Evolutionary conservation across 2,888 invertebrate genomes (phyloP).

Genomic region (Scaptomyza tumidula): DNA sequence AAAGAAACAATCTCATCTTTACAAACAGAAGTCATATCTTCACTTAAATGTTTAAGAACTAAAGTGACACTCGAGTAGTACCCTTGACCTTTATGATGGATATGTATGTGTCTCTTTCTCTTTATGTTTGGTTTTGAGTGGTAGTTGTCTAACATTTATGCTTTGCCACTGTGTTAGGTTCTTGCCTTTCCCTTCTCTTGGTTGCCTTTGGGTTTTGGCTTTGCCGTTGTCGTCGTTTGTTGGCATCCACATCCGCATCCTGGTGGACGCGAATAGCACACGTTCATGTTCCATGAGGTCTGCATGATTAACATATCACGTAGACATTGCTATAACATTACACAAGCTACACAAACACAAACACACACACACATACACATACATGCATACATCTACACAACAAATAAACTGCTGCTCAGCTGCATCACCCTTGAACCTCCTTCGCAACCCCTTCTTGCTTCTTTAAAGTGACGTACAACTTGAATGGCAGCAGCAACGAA

Average conservation of each 20-base stretch:
- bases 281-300: slow-evolving; percentile 53
- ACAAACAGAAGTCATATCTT: not conserved
- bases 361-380: slow-evolving; percentile 14
- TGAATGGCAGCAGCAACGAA: slow-evolving; percentile 71
- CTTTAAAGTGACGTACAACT: slow-evolving; percentile 48
- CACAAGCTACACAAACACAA: slow-evolving; percentile 51
- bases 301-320: slow-evolving; percentile 84
- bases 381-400: slow-evolving; percentile 18
- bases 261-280: slow-evolving; percentile 39
- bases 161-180: slow-evolving; percentile 50
- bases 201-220: not conserved
- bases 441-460: not conserved
- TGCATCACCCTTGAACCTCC: slow-evolving; percentile 2
- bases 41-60: slow-evolving; percentile 1
- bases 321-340: slow-evolving; percentile 72
- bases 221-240: slow-evolving; percentile 7
- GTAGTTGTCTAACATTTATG: slow-evolving; percentile 51
- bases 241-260: slow-evolving; percentile 64
- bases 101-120: slow-evolving; percentile 1
- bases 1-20: not conserved
- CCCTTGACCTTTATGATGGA: slow-evolving; percentile 30
- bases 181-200: not conserved
- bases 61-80: not conserved
- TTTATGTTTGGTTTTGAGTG: no score
- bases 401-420: slow-evolving; percentile 44